These are phyloP conservation scores for Mus caroli DNA, from an alignment of 2,797 vertebrate genomes.

Conservation along the genomic window DNA sequence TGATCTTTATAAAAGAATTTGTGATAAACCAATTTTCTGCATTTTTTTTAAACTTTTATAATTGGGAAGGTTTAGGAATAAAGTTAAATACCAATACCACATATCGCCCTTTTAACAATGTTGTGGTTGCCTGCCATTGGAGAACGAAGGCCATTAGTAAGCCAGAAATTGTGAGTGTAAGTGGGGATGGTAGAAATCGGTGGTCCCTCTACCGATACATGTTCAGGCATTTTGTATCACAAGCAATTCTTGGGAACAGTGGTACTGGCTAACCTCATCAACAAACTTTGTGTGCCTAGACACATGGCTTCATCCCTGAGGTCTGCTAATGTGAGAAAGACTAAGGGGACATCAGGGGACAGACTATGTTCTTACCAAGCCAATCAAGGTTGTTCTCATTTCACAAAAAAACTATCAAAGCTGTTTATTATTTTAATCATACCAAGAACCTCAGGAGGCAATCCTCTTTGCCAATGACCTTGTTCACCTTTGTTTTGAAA, in stretches of 20 bases:
- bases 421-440: not conserved
- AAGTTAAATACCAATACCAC: not conserved
- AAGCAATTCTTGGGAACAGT: not conserved
- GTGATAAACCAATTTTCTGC: not conserved
- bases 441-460: not conserved
- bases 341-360: not conserved
- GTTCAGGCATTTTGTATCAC: not conserved
- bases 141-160: not conserved
- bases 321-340: not conserved
- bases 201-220: not conserved
- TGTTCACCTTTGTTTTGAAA: not conserved
- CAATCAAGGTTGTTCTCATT: not conserved
- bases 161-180: not conserved
- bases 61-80: not conserved
- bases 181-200: not conserved
- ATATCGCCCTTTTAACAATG: not conserved
- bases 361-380: not conserved
- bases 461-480: not conserved
- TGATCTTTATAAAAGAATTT: not conserved
- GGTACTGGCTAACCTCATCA: not conserved
- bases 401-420: not conserved
- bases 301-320: not conserved
- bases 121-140: not conserved
- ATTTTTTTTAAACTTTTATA: not conserved
- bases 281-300: not conserved